These are phyloP conservation scores for Heliothis subflexa DNA, from an alignment of 1,140 invertebrate genomes.

Conservation along the genomic window DNA sequence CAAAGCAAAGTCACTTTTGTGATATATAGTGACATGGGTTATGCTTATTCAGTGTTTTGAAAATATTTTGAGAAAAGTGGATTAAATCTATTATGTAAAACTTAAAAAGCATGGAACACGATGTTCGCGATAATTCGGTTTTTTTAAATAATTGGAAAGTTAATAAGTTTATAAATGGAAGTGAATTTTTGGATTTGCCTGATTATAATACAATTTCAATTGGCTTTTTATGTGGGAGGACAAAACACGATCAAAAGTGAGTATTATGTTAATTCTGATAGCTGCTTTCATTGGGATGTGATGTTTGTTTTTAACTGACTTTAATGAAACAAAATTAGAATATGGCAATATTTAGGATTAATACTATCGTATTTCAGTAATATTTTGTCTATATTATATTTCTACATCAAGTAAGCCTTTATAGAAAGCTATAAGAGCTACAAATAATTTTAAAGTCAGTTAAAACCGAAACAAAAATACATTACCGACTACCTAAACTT, in stretches of 20 bases:
- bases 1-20: background rate
- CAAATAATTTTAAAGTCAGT: background rate
- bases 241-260: slow-evolving; percentile 70
- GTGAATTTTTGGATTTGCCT: slow-evolving; percentile 76
- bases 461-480: background rate
- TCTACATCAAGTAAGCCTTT: no score
- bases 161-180: slow-evolving; percentile 80
- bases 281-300: background rate
- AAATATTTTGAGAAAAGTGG: slow-evolving; percentile 1
- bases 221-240: slow-evolving; percentile 63
- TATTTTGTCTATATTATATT: no score
- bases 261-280: slow-evolving; percentile 44
- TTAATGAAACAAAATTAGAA: background rate
- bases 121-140: slow-evolving; percentile 61
- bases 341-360: background rate
- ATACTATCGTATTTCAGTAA: no score
- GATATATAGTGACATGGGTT: background rate
- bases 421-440: no score
- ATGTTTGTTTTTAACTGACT: background rate
- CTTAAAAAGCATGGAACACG: slow-evolving; percentile 69
- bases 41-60: background rate
- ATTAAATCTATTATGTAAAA: slow-evolving; percentile 56
- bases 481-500: background rate
- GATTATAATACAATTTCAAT: slow-evolving; percentile 65
- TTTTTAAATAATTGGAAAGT: slow-evolving; percentile 63